Evolutionary conservation across 1,140 invertebrate genomes (phyloP), one percentile per base, ranked within the genome.

Genomic region (Ostrea denselamellosa): DNA sequence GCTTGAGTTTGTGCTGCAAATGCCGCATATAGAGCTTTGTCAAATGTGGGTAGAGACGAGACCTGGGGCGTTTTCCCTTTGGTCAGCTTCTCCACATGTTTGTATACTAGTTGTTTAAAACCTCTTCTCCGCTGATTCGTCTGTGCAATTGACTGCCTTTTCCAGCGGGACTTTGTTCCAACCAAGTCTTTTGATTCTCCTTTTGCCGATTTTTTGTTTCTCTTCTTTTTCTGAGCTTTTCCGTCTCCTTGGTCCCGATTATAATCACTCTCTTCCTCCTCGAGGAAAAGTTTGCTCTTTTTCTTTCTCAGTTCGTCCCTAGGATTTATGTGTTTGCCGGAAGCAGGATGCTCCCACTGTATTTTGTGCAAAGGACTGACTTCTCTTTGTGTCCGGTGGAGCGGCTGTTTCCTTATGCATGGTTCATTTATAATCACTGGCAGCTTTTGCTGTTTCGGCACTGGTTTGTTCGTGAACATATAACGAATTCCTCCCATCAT

Each of bases 21-120:
- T 1, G 86, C 86, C 8, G 86, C 86, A 8, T 34, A 28, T 9
- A 87, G 77, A 12, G 83, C 86, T 52, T 82, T 25, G 17, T 83
- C 81, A 58, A 87, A 62, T 10, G 86, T 83, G 17, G 77, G 77
- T 82, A 83, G 34, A 1, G 53, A 77, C n/a, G 56, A 28, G 25
- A 12, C 34, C 62, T 65, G 83, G 8, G 25, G 56, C 8, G 77
- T 54, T 22, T 22, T 62, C 2, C 62, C 53, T 51, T 34, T 83
- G 34, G 83, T 87, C 54, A 87, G 77, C 34, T 83, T 81, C 34
- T 87, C 77, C 17, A 87, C 86, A n/a, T 83, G 44, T 54, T 83
- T 44, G 34, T 44, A 44, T 54, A 83, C 86, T 87, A 44, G 34
- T 19, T 83, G 25, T 51, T 53, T 58, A 25, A 56, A 54, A 10